Base-by-base conservation (phyloP, 53 echinoderm and acorn worm species). In the Holothuria leucospilota region DNA sequence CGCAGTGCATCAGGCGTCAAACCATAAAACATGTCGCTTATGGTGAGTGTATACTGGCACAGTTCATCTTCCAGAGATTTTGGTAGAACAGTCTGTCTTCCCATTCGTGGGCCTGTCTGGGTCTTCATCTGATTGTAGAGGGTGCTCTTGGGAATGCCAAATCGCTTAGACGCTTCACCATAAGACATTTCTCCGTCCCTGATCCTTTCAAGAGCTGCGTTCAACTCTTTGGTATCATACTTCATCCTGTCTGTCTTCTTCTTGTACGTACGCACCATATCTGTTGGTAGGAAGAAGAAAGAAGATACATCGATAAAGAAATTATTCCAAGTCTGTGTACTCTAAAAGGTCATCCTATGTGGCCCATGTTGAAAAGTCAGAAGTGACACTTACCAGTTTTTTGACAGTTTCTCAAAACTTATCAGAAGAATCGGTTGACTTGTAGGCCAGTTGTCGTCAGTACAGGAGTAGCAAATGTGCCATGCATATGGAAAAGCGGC, bases 1-100 rank as follows among this genome's bases (percentile, higher is more conserved):
- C 71, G 8, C 8, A 20, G 29, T 11, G 29, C 18, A 11, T 71
- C 71, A 25, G 71, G 71, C 12, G 71, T 71, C 11, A 71, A 12
- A 18, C 71, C 71, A 26, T 71, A 39, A 39, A 71, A 71, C 29
- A 71, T 26, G 18, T 71, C 29, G 40, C 71, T 71, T 29, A 71
- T 71, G 8, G 71, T 18, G 11, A 71, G 30, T 29, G 18, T 71
- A 18, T 71, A 71, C 10, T 71, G 34, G 18, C 18, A 26, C 71
- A 71, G 40, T 39, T 71, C 29, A 34, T 71, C 40, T 27, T 71
- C 71, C 29, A 71, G 18, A 12, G 71, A 64, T 26, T 11, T 8
- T 8, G 71, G 71, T 11, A 71, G 29, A 23, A 71, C 29, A 7
- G 71, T 20, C 29, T 71, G 24, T 39, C 71, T 71, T 26, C 71